Base-by-base conservation (phyloP, 1,140 invertebrate genomes). In the Leptopilina boulardi region DNA sequence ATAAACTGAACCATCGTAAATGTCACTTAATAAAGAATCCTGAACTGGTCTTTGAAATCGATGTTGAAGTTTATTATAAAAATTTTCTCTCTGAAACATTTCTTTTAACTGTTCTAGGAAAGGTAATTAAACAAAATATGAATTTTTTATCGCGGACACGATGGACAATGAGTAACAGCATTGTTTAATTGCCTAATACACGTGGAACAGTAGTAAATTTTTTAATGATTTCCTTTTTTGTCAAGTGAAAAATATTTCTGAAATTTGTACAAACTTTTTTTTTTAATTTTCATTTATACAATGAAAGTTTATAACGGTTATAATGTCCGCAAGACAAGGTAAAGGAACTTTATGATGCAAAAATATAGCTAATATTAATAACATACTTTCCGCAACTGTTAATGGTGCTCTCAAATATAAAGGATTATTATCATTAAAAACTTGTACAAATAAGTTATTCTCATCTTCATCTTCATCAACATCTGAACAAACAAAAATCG, bases 181-280 rank as follows among this genome's bases (percentile, higher is more conserved):
- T 19, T 72, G 42, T 59, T n/a, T 6, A 79, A 34, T 11, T 72
- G 47, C 4, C 34, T 47, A 10, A 8, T n/a, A 59, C 73, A 79
- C 1, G 15, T 59, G 9, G 42, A 10, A 66, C 74, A 79, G 66
- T 79, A 75, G 51, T 75, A 76, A 76, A 75, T 21, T 78, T 78
- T 23, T 75, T 42, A 18, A 71, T 23, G 10, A 38, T 9, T 38
- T 38, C 9, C 9, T 6, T 38, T 38, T 0, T 38, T 38, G 34
- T 38, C 30, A 38, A 38, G 5, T 3, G 34, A 38, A 9, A 38
- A 38, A 38, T 3, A 38, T 6, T 38, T 38, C 9, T 38, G 34
- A 38, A 38, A 38, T 38, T 38, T 38, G 5, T 38, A 38, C 5
- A 38, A 38, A 21, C n/a, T 70, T 73, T 66, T 66, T 47, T 47